These are phyloP conservation scores for Siphamia tubifer DNA, from an alignment of 2,113 vertebrate genomes.

Conservation along the genomic window DNA sequence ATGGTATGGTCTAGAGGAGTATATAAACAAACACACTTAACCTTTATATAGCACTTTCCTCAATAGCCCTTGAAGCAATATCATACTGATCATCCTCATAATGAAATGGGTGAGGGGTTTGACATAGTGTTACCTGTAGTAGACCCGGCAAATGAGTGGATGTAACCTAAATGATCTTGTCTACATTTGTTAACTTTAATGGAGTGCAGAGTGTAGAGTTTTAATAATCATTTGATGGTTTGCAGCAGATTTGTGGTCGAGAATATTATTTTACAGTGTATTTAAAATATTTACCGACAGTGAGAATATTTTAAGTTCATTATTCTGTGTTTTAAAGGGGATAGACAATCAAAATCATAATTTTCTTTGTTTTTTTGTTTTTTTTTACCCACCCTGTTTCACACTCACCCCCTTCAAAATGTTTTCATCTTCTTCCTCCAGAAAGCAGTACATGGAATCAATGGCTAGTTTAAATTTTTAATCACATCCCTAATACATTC, in stretches of 20 bases:
- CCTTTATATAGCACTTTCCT: conserved; percentile 26
- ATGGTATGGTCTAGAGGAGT: neutral
- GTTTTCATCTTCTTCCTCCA: too few relatives aligned
- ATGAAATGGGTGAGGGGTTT: neutral
- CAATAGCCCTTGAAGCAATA: neutral
- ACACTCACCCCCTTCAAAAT: too few relatives aligned
- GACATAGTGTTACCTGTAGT: neutral
- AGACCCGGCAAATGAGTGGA: neutral
- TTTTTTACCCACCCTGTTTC: too few relatives aligned
- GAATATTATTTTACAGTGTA: neutral
- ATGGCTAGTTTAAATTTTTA: too few relatives aligned
- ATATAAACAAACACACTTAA: conserved; percentile 31
- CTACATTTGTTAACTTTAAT: neutral
- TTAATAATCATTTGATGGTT: neutral
- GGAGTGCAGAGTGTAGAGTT: neutral
- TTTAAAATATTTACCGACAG: too few relatives aligned
- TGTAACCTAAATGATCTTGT: neutral
- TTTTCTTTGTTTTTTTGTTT: too few relatives aligned
- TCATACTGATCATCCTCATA: conserved; percentile 12
- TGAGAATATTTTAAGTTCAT: too few relatives aligned
- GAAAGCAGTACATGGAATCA: too few relatives aligned
- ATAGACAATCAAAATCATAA: too few relatives aligned
- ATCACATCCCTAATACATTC: too few relatives aligned
- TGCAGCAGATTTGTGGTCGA: neutral
- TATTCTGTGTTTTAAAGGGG: too few relatives aligned